These are phyloP conservation scores for Rousettus leschenaultii DNA, from an alignment of 2,113 vertebrate species.

Conservation along the genomic window DNA sequence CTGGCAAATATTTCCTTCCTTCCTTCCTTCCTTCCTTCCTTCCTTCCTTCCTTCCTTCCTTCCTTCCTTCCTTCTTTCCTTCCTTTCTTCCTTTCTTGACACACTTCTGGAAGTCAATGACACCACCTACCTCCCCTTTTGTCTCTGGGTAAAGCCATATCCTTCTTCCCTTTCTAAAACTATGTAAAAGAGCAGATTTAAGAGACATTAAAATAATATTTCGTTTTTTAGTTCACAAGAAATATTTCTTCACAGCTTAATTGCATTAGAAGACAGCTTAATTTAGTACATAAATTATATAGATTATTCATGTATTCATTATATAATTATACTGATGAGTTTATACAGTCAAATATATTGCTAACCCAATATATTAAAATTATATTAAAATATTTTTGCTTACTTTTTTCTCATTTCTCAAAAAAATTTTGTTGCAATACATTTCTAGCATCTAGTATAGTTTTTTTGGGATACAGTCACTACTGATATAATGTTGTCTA, in stretches of 20 bases:
- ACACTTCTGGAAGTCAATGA: not conserved
- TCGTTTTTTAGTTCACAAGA: not conserved
- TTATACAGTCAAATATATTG: not conserved
- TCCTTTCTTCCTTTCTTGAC: not conserved
- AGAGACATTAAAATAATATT: not conserved
- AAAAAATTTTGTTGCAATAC: not conserved
- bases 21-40: no score
- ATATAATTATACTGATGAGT: conserved; percentile 6
- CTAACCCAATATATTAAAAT: not conserved
- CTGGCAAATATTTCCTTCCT: not conserved
- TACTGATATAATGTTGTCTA: conserved; percentile 6
- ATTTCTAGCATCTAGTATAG: not conserved
- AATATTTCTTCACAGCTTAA: conserved; percentile 10
- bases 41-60: no score
- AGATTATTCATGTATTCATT: conserved; percentile 6
- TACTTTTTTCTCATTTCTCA: not conserved
- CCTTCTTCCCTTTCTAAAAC: not conserved
- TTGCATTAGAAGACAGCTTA: not conserved
- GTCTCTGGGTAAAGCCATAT: not conserved
- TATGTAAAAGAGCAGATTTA: not conserved
- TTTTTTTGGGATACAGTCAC: conserved; percentile 7
- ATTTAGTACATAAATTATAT: not conserved
- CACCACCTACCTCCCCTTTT: not conserved
- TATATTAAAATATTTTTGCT: conserved; percentile 13
- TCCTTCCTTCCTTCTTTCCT: no score